Percentiles rank a stretch among this genome's conserved stretches.
phyloP scores from a whole-genome alignment of 2,888 invertebrate genomes.

The Trypoxylon attenuatum region DNA sequence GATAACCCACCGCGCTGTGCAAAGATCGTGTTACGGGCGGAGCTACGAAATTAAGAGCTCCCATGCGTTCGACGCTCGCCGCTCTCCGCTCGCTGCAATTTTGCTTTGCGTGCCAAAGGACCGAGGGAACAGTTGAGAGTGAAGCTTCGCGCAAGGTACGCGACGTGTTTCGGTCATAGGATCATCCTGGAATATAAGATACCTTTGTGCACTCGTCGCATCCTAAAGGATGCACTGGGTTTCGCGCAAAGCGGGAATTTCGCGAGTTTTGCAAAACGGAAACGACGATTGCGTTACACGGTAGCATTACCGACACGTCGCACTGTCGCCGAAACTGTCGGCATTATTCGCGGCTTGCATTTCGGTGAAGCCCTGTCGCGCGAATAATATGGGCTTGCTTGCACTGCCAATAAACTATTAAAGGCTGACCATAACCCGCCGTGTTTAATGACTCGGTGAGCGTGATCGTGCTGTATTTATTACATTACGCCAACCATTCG shows the following conservation, averaged over 20 bases:
- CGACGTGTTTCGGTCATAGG: too few relatives aligned
- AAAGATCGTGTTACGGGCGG: slow-evolving; percentile 41
- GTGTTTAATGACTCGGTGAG: slow-evolving; percentile 46
- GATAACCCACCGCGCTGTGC: slow-evolving; percentile 33
- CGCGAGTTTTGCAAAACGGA: too few relatives aligned
- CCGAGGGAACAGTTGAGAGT: slow-evolving; percentile 42
- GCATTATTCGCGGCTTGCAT: too few relatives aligned
- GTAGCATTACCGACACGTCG: too few relatives aligned
- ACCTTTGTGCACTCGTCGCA: too few relatives aligned
- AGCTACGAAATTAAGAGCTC: slow-evolving; percentile 39
- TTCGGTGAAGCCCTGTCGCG: too few relatives aligned
- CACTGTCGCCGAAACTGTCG: too few relatives aligned
- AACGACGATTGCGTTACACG: too few relatives aligned
- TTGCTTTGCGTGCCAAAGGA: slow-evolving; percentile 30
- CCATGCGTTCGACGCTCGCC: slow-evolving; percentile 43
- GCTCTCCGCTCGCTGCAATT: slow-evolving; percentile 45
- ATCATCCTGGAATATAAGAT: too few relatives aligned
- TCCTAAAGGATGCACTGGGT: too few relatives aligned
- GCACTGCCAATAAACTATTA: slow-evolving; percentile 44
- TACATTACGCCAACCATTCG: slow-evolving; percentile 38
- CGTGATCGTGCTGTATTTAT: slow-evolving; percentile 42
- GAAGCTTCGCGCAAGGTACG: slow-evolving; percentile 39
- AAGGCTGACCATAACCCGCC: slow-evolving; percentile 46
- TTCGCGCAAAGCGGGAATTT: too few relatives aligned
- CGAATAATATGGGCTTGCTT: slow-evolving; percentile 13